Evolutionary conservation across 2,797 vertebrate genomes (phyloP).

Genomic region (Gymnoscopelus braueri): DNA sequence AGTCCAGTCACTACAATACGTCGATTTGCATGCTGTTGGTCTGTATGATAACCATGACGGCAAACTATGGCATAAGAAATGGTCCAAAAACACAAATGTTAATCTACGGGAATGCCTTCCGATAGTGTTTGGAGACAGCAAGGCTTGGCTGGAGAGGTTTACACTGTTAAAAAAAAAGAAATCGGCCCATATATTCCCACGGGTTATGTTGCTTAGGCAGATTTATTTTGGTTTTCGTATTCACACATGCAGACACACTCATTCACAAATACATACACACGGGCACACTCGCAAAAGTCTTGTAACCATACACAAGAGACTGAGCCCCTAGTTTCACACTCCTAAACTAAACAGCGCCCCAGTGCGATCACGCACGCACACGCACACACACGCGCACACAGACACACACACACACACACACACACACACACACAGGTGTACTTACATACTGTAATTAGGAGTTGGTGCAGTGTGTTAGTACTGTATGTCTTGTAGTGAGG

Average conservation of each 20-base stretch:
- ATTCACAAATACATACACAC: conserved; percentile 42
- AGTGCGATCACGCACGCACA: conserved; percentile 58
- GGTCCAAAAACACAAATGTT: conserved; percentile 75
- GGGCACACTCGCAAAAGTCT: conserved; percentile 69
- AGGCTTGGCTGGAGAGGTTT: conserved; percentile 60
- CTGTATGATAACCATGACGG: conserved; percentile 76
- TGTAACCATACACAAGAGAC: conserved; percentile 80
- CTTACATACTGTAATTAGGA: conserved; percentile 36
- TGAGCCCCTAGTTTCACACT: conserved; percentile 67
- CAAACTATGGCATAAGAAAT: conserved; percentile 80
- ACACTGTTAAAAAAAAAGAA: conserved; percentile 63
- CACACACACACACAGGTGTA: conserved; percentile 30
- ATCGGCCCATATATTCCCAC: conserved; percentile 70
- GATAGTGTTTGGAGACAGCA: conserved; percentile 71
- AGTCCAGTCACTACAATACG: conserved; percentile 78
- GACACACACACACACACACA: conserved; percentile 26
- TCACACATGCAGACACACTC: conserved; percentile 54
- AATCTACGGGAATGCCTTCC: conserved; percentile 77
- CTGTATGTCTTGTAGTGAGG: conserved; percentile 42
- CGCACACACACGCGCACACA: conserved; percentile 10
- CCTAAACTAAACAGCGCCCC: conserved; percentile 67
- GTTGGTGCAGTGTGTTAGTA: conserved; percentile 50
- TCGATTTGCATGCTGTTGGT: conserved; percentile 80
- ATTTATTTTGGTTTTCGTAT: conserved; percentile 82
- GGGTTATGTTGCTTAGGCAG: conserved; percentile 72